Evolutionary conservation across 53 echinoderm and acorn worm genomes (phyloP).

Genomic region (Apostichopus leukothele): DNA sequence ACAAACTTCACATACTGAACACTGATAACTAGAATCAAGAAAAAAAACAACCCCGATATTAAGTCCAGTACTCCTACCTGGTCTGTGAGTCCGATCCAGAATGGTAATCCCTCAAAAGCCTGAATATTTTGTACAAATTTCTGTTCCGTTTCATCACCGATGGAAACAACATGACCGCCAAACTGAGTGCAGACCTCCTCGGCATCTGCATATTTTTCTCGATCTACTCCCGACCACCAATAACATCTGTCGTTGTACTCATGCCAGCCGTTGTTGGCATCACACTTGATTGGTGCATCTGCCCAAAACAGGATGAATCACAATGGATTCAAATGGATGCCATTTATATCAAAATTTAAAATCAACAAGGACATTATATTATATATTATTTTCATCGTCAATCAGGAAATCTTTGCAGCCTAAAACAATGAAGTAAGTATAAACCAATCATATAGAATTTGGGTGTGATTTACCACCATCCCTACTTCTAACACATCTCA

Average conservation of each 20-base stretch:
- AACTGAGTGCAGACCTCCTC: slow-evolving; percentile 60
- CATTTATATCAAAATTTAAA: too few species aligned
- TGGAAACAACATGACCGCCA: slow-evolving; percentile 72
- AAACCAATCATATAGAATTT: too few species aligned
- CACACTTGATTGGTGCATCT: slow-evolving; percentile 61
- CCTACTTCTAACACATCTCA: too few species aligned
- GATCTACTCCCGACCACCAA: slow-evolving; percentile 50
- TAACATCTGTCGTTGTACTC: slow-evolving; percentile 79
- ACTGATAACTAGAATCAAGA: too few species aligned
- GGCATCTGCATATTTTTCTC: slow-evolving; percentile 62
- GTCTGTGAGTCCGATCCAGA: slow-evolving; percentile 85
- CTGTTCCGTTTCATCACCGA: slow-evolving; percentile 68
- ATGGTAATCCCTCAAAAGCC: slow-evolving; percentile 52
- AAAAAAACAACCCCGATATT: too few species aligned
- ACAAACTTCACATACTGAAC: too few species aligned
- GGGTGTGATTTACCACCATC: too few species aligned
- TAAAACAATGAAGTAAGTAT: too few species aligned
- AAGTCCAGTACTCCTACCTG: slow-evolving; percentile 53
- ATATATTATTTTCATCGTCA: too few species aligned
- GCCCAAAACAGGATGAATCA: background rate
- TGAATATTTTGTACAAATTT: slow-evolving; percentile 73
- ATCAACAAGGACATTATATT: too few species aligned
- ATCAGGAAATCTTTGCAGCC: too few species aligned
- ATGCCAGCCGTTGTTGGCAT: slow-evolving; percentile 73
- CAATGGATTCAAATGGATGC: too few species aligned